Evolutionary conservation across 2,113 vertebrate species (phyloP), one percentile per base, ranked within the genome.

Genomic region (Misgurnus mizolepis): DNA sequence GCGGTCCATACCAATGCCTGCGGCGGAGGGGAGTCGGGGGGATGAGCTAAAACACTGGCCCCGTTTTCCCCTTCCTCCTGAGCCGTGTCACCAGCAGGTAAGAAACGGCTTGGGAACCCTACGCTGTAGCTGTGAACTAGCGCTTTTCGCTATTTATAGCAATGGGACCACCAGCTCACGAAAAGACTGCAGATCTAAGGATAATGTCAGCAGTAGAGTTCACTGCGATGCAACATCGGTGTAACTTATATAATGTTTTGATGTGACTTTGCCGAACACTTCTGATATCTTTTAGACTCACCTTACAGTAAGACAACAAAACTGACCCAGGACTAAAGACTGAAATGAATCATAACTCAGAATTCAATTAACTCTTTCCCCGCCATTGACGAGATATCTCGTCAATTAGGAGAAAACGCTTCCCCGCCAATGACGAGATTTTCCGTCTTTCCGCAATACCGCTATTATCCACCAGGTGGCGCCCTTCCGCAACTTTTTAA

Each of bases 1-100:
- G 89, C 92, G 89, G 87, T 91, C 93, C 96, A 97, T 95, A 95
- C 94, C 88, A 93, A 97, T 92, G 84, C 88, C 80, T 86, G 86
- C 84, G 27, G 55, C 22, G 40, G 76, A 62, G 71, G 8, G 62
- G 34, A 14, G 58, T 47, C 27, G 76, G 66, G 64, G 43, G 47
- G 67, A 67, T 76, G 80, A 75, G 71, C 15, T 65, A 41, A 75
- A 79, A 80, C 70, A 67, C 55, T 55, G 72, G 73, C 67, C 84
- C 79, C 55, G 45, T 68, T 76, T 72, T 67, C 67, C 80, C 72
- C 34, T 79, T 72, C 71, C 60, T 66, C 72, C 67, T 39, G 39
- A 40, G 9, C 45, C 56, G 67, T 80, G 80, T 80, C 84, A 80
- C 73, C 67, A 22, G 77, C 72, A 72, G 72, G 67, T 77, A 64